Evolutionary conservation across 2,797 vertebrate species (phyloP).

Genomic region (Scolopax rusticola): DNA sequence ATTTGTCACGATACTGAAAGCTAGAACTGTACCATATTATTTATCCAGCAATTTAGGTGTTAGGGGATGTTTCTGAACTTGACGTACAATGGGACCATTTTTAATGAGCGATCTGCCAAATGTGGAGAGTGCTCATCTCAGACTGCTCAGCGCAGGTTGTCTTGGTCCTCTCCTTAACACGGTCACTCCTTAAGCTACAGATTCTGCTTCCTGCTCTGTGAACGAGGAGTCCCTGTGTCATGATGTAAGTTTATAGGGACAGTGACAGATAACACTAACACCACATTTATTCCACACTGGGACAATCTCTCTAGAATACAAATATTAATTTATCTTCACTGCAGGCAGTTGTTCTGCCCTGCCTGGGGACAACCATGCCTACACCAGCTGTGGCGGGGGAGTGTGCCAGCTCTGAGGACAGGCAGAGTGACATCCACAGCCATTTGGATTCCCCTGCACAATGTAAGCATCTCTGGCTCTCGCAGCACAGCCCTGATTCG

Average conservation of each 20-base stretch:
- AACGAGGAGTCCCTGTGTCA: accelerated
- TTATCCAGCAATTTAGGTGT: neutral
- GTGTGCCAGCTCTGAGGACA: accelerated
- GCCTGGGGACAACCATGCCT: neutral
- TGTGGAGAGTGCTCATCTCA: accelerated
- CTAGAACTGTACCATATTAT: neutral
- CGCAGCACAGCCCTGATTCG: neutral
- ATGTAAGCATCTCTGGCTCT: neutral
- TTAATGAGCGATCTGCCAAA: accelerated
- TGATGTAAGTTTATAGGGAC: accelerated
- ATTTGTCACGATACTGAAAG: neutral
- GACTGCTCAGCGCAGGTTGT: accelerated
- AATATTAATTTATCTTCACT: accelerated
- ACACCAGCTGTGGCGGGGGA: neutral
- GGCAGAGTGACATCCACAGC: neutral
- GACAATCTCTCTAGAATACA: neutral
- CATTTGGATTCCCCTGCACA: neutral
- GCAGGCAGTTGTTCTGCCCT: neutral
- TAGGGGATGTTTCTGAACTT: accelerated
- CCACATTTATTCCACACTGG: accelerated
- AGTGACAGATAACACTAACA: neutral
- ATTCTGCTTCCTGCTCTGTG: neutral
- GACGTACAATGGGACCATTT: accelerated
- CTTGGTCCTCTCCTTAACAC: neutral
- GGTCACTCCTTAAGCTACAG: accelerated